Evolutionary conservation across 2,797 vertebrate genomes (phyloP), one percentile per base, ranked within the genome.

Genomic region (Esox masquinongy): DNA sequence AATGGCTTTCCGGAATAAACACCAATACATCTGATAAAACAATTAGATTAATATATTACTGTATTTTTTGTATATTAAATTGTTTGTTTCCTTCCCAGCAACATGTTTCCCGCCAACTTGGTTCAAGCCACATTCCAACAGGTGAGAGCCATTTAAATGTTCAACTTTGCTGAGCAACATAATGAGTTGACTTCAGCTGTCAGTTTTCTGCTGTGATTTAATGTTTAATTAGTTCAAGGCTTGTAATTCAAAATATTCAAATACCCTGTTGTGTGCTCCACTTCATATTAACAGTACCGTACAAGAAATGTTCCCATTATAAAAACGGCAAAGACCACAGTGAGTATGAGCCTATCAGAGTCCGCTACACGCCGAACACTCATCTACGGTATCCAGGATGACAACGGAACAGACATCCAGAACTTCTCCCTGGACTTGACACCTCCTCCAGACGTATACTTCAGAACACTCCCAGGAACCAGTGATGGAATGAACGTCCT

Each of bases 81-180:
- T n/a, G n/a, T n/a, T n/a, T n/a, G n/a, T n/a, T n/a, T 90, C 64
- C 74, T 80, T 90, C 88, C 29, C 88, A 99, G 97, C 86, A 99
- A 99, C 89, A 99, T 99, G 97, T 99, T 99, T 82, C 97, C 97
- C 67, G 93, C 96, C 78, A 99, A 99, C 85, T 91, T 99, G 84
- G 96, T 99, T 79, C 96, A 99, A 86, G 97, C 97, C 78, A 97
- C 97, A 16, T 99, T 99, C 94, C 97, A 99, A 88, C 97, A 99
- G 96, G 97, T 99, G 85, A 94, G 93, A 71, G 2, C 0, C 69
- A 14, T 31, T 24, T 2, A 69, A 49, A 15, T 51, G 31, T 66
- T 34, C 50, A 19, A 56, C 31, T 53, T 36, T 49, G 9, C 17
- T 34, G 26, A 24, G 49, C 15, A 9, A 49, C 24, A 29, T 50